Conservation (phyloP, 2,888 invertebrate genomes). For the Harpalus rufipes region DNA sequence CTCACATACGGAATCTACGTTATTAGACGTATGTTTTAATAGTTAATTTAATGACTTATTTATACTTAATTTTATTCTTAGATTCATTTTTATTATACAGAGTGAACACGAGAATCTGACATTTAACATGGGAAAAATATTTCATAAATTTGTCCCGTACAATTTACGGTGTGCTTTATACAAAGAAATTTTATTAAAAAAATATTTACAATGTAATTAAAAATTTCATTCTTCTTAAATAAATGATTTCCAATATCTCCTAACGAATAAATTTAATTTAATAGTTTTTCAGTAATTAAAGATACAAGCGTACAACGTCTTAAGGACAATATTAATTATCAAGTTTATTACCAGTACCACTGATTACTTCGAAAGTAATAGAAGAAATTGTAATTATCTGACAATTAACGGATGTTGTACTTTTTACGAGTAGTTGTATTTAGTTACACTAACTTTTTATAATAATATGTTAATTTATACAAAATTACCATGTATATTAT, state of each 20-base stretch:
- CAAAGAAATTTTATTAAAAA: too few species aligned
- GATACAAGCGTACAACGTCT: not conserved
- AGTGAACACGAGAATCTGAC: too few species aligned
- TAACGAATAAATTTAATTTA: not conserved
- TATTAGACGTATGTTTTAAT: too few species aligned
- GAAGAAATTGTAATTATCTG: not conserved
- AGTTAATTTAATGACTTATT: too few species aligned
- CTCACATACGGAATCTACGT: too few species aligned
- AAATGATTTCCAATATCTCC: not conserved
- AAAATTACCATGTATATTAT: not conserved
- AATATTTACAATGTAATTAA: not conserved
- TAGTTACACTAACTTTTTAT: not conserved
- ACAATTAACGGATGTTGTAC: not conserved
- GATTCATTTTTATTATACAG: too few species aligned
- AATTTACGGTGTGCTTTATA: not conserved
- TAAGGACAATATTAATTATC: conserved; percentile 6
- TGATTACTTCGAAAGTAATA: not conserved
- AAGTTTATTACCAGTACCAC: not conserved
- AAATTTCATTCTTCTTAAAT: not conserved
- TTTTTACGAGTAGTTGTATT: not conserved
- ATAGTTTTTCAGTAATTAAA: not conserved
- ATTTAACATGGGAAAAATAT: too few species aligned
- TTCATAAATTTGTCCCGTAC: not conserved
- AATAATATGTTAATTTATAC: not conserved
- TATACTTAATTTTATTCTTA: too few species aligned